phyloP scores from a whole-genome alignment of 1,140 invertebrate species.

The Drosophila lini region DNA sequence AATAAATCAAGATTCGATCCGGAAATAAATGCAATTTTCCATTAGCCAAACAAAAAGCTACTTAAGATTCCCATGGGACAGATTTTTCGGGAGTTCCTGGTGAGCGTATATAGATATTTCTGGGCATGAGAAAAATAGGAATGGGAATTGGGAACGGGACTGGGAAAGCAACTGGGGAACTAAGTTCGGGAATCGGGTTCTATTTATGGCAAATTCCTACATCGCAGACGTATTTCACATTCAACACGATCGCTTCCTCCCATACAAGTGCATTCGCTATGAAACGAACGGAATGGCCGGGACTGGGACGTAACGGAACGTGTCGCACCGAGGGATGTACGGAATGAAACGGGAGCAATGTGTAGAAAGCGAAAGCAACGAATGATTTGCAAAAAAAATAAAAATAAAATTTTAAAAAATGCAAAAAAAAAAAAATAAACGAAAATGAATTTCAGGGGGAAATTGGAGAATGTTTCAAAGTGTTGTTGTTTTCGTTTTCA shows the following conservation, averaged over 20 bases:
- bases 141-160: constrained; percentile 1
- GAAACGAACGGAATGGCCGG: not conserved
- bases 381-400: constrained; percentile 31
- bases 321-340: not conserved
- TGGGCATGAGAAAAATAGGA: constrained; percentile 23
- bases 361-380: constrained; percentile 37
- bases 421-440: not conserved
- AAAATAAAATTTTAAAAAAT: not conserved
- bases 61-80: constrained; percentile 40
- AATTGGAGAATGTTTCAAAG: constrained; percentile 21
- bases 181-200: constrained; percentile 39
- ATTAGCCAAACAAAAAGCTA: constrained; percentile 36
- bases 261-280: constrained; percentile 57
- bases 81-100: constrained; percentile 12
- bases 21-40: constrained; percentile 25
- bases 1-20: constrained; percentile 47
- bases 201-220: constrained; percentile 77
- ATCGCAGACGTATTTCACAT: constrained; percentile 58
- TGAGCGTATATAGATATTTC: constrained; percentile 8
- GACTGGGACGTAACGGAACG: not conserved
- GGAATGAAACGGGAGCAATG: constrained; percentile 10
- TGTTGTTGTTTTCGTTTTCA: not conserved
- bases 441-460: constrained; percentile 3
- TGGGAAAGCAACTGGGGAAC: constrained; percentile 6
- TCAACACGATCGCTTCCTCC: constrained; percentile 48